A percentile compares a stretch with the other conserved stretches of the same genome.
These are phyloP conservation scores for Chrosomus eos DNA, from an alignment of 2,797 vertebrate species.

Conservation along the genomic window DNA sequence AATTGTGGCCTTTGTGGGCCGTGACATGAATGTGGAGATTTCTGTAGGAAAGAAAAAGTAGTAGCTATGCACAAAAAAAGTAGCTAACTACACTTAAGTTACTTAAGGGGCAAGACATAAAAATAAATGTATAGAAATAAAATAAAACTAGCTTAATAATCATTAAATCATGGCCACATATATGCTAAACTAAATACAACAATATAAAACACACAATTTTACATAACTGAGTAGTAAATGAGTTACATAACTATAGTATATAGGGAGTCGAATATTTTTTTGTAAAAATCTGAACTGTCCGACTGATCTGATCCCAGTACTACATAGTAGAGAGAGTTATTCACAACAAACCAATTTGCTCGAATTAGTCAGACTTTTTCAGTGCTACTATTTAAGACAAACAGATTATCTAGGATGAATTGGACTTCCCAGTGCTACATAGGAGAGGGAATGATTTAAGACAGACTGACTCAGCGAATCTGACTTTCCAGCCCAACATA, in stretches of 20 bases:
- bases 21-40: background rate
- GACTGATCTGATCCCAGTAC: background rate
- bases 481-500: no score
- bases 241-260: background rate
- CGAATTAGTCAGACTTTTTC: background rate
- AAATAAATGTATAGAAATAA: background rate
- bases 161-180: background rate
- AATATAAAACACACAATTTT: background rate
- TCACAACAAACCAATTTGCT: background rate
- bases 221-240: background rate
- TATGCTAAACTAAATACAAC: background rate
- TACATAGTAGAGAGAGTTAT: background rate
- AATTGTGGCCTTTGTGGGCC: slow-evolving; percentile 5
- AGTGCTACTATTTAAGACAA: background rate
- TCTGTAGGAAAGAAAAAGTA: background rate
- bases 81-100: background rate
- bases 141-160: background rate
- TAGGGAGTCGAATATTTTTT: background rate
- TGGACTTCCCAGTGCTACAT: background rate
- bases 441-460: no score
- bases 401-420: background rate
- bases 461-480: no score
- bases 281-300: background rate
- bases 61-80: background rate
- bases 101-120: no score